A percentile compares a stretch with the other conserved stretches of the same genome.
Conservation (phyloP, 2,797 vertebrate genomes). For the Phaenicophaeus curvirostris region DNA sequence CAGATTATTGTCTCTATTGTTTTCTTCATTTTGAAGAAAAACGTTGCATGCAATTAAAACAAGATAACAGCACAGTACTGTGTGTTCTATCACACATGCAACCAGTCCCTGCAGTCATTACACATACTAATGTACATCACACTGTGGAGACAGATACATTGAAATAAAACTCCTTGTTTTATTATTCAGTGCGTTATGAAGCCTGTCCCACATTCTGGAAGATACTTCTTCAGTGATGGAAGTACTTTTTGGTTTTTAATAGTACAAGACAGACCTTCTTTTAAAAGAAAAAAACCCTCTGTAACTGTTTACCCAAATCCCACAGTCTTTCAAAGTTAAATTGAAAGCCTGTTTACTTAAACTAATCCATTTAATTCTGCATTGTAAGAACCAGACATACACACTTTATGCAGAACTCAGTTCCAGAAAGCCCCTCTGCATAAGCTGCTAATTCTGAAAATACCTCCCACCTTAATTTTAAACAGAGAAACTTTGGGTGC, state of each 20-base stretch:
- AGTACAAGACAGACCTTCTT: background rate
- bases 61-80: constrained; percentile 32
- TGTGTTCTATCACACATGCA: constrained; percentile 45
- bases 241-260: background rate
- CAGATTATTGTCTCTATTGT: constrained; percentile 62
- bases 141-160: constrained; percentile 30
- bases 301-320: background rate
- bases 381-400: background rate
- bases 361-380: constrained; percentile 17
- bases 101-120: constrained; percentile 50
- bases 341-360: background rate
- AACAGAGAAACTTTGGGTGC: background rate
- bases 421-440: background rate
- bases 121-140: constrained; percentile 36
- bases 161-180: background rate
- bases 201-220: constrained; percentile 3
- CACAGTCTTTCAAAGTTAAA: background rate
- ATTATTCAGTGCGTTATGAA: fast-evolving
- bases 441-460: background rate
- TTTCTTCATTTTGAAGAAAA: constrained; percentile 66
- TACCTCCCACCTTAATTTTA: background rate
- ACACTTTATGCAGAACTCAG: background rate
- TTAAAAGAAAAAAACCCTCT: background rate
- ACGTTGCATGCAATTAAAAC: constrained; percentile 62
- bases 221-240: background rate